These are phyloP conservation scores for Manis pentadactyla DNA, from an alignment of 2,797 vertebrate species.

Conservation along the genomic window DNA sequence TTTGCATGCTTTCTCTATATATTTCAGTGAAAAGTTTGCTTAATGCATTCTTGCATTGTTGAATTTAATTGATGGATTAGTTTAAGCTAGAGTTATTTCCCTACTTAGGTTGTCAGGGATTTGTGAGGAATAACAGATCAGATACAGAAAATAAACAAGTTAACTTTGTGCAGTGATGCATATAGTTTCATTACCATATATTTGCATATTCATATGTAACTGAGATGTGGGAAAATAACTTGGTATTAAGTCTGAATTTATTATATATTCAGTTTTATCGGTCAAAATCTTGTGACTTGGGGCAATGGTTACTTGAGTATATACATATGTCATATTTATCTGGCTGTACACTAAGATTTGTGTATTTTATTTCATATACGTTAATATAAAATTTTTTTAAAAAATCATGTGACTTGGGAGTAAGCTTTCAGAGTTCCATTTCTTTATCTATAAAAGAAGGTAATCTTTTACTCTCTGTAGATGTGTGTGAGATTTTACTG, in stretches of 20 bases:
- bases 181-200: not conserved
- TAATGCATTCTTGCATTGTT: not conserved
- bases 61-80: not conserved
- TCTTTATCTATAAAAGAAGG: not conserved
- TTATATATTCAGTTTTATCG: not conserved
- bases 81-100: not conserved
- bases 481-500: not conserved
- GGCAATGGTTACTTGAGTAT: no score
- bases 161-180: not conserved
- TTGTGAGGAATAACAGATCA: not conserved
- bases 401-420: not conserved
- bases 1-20: not conserved
- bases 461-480: not conserved
- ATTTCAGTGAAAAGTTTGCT: not conserved
- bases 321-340: no score
- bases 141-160: not conserved
- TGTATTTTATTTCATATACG: no score
- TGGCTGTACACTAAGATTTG: no score
- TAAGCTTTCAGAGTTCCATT: not conserved
- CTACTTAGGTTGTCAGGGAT: not conserved
- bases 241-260: not conserved
- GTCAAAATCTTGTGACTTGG: not conserved
- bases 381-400: no score
- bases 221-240: not conserved
- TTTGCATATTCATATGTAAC: not conserved